Base-by-base conservation (phyloP, 2,888 invertebrate species). In the Pogonocherus hispidulus region DNA sequence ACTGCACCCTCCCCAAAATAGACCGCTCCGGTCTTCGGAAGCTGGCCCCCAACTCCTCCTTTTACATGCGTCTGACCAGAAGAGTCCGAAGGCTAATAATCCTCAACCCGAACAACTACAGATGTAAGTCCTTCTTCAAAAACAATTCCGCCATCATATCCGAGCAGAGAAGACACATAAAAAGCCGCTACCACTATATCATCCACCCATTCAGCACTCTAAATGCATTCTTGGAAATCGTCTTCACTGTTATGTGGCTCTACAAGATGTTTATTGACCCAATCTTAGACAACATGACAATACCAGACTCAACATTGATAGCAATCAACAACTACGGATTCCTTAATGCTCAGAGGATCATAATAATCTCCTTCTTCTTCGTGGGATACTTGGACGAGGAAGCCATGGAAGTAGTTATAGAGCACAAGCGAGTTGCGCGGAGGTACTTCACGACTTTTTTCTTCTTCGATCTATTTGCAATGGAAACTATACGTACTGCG, bases 371-470 rank as follows among this genome's bases (percentile, higher is more conserved):
- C 5, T 74, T 41, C 57, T 78, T 78, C 51, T 54, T 71, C 37
- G 9, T 72, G 1, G 78, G 78, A 3, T 76, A 73, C 54, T 56
- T 66, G 6, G 64, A 73, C 3, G 23, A 52, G 0, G 54, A 47
- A 8, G 69, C 64, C 6, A 76, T 74, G 22, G 68, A 75, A 37
- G 71, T 78, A 6, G 60, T 76, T 3, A 54, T 77, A 16, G 64
- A 75, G 3, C 69, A 60, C 1, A 70, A 57, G 14, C 41, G 63
- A 8, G 71, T 76, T n/a, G 20, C 59, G 1, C 22, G 19, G 3
- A 62, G 63, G 2, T 78, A 78, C 59, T 49, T 78, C 35, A 65
- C 16, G 23, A 73, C 76, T 0, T 78, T 71, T 41, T 76, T 76
- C 49, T 2, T 76, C 8, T 66, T 72, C 44, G 78, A 78, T 37